Conservation (phyloP, 2,797 vertebrate species). For the Merluccius polli region DNA sequence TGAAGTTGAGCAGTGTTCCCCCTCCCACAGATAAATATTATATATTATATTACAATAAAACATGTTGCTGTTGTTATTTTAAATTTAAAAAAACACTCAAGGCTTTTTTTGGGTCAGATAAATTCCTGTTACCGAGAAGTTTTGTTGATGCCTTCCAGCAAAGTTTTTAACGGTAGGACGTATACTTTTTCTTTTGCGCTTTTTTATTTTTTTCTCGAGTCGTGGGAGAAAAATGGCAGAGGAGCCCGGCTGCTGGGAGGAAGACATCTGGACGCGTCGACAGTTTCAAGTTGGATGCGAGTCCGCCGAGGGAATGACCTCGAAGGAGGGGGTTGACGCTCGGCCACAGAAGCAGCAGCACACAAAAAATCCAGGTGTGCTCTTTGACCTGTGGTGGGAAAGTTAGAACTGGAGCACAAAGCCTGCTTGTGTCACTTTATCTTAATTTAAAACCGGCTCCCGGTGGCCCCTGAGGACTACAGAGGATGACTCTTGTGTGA, state of each 20-base stretch:
- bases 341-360: slow-evolving; percentile 28
- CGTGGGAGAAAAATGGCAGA: no score
- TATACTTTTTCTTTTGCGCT: background rate
- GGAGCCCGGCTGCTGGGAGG: no score
- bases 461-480: slow-evolving; percentile 31
- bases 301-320: slow-evolving; percentile 47
- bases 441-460: slow-evolving; percentile 66
- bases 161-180: background rate
- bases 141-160: background rate
- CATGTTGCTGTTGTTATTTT: no score
- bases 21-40: no score
- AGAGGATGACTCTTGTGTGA: slow-evolving; percentile 39
- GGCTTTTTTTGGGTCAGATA: no score
- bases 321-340: slow-evolving; percentile 53
- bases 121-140: no score
- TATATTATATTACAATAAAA: no score
- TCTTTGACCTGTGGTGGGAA: slow-evolving; percentile 50
- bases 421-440: slow-evolving; percentile 60
- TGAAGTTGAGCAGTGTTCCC: background rate
- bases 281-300: background rate
- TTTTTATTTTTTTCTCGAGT: no score
- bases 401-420: slow-evolving; percentile 64
- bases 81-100: no score
- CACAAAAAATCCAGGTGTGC: slow-evolving; percentile 71
- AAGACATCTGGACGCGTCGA: background rate